phyloP scores from a whole-genome alignment of 64 coral and sea anemone genomes.

The Trachythela sp. region DNA sequence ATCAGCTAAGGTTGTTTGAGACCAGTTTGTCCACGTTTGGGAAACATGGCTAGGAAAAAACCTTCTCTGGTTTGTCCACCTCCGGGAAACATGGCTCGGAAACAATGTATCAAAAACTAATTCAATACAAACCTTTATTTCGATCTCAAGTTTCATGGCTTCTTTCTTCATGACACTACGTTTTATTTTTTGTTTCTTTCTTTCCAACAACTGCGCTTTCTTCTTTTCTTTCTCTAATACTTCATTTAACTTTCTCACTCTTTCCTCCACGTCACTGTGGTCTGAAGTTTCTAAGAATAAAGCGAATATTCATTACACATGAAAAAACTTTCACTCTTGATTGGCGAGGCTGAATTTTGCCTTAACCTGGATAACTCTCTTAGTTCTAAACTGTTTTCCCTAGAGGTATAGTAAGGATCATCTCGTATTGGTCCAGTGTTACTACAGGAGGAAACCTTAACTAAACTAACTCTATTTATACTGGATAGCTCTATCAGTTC shows the following conservation, averaged over 20 bases:
- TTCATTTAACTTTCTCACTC: background rate
- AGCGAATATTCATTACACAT: background rate
- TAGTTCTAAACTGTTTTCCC: background rate
- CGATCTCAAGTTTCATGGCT: background rate
- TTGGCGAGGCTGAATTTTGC: background rate
- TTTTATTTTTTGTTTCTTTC: background rate
- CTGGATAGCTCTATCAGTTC: too few relatives aligned
- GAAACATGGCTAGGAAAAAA: too few relatives aligned
- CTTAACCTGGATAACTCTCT: too few relatives aligned
- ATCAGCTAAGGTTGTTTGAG: too few relatives aligned
- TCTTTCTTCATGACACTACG: background rate
- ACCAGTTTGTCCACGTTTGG: too few relatives aligned
- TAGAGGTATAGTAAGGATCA: too few relatives aligned
- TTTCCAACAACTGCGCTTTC: background rate
- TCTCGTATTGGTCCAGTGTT: too few relatives aligned
- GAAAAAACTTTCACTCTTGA: background rate
- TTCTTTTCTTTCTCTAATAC: background rate
- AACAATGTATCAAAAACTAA: too few relatives aligned
- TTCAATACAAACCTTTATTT: slow-evolving; percentile 2
- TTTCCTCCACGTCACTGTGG: background rate
- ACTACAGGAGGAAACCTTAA: too few relatives aligned
- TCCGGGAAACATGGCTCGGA: too few relatives aligned
- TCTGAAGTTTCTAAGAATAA: background rate
- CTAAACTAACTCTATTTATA: too few relatives aligned
- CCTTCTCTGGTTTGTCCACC: too few relatives aligned